A percentile compares a stretch with the other conserved stretches of the same genome.
Evolutionary conservation across 2,888 invertebrate genomes (phyloP).

Genomic region (Kuschelorhynchus macadamiae): DNA sequence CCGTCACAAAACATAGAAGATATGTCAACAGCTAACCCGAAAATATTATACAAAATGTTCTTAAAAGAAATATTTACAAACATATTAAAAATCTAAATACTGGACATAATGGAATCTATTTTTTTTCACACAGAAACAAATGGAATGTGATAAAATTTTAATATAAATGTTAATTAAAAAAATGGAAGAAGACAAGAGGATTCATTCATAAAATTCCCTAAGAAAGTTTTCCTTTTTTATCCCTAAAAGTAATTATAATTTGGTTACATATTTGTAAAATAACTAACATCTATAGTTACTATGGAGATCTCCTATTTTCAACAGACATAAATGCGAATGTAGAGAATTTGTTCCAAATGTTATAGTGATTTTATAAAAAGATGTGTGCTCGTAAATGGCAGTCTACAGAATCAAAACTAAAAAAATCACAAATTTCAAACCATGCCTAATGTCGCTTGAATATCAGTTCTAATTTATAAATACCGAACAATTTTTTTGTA

Average conservation of each 20-base stretch:
- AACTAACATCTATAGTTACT: constrained; percentile 33
- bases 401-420: no score
- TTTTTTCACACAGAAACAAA: constrained; percentile 28
- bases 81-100: constrained; percentile 42
- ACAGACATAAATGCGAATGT: constrained; percentile 19
- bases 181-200: constrained; percentile 39
- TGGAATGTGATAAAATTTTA: constrained; percentile 41
- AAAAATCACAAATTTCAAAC: no score
- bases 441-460: no score
- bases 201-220: constrained; percentile 27
- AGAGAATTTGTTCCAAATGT: no score
- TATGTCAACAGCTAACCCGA: constrained; percentile 42
- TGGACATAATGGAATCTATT: constrained; percentile 45
- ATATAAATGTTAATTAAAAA: constrained; percentile 19
- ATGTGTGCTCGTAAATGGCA: no score
- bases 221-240: constrained; percentile 28
- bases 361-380: no score
- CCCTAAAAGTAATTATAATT: constrained; percentile 18
- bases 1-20: constrained; percentile 43
- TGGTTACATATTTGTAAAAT: constrained; percentile 35
- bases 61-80: constrained; percentile 44
- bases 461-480: no score
- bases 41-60: constrained; percentile 36
- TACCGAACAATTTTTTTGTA: no score
- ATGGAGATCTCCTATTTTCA: constrained; percentile 44